These are phyloP conservation scores for Macrochelys suwanniensis DNA, from an alignment of 2,797 vertebrate species.

Conservation along the genomic window DNA sequence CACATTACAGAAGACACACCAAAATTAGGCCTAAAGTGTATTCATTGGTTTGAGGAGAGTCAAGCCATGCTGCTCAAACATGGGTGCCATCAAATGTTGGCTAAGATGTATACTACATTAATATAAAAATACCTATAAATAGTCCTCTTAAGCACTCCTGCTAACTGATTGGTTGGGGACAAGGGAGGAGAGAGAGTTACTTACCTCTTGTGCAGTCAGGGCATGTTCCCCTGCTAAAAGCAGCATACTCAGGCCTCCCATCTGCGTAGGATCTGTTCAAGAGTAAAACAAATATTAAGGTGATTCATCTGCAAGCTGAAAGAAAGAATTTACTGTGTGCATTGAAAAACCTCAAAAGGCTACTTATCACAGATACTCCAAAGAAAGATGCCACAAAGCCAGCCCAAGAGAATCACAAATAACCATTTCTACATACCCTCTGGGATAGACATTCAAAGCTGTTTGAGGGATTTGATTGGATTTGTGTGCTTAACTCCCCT, in stretches of 20 bases:
- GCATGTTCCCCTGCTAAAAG: conserved; percentile 97
- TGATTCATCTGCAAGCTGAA: conserved; percentile 64
- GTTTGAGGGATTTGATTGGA: conserved; percentile 66
- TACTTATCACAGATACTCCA: conserved; percentile 63
- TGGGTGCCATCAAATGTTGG: not conserved
- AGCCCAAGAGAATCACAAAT: conserved; percentile 63
- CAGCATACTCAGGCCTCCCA: conserved; percentile 99
- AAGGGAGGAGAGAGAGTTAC: not conserved
- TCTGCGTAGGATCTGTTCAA: conserved; percentile 93
- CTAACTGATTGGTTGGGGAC: rapidly evolving
- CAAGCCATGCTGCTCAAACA: not conserved
- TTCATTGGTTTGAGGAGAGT: not conserved
- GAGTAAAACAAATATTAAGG: conserved; percentile 56
- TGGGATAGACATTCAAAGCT: conserved; percentile 68
- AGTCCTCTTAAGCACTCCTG: not conserved
- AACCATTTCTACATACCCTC: conserved; percentile 68
- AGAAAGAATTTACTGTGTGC: conserved; percentile 34
- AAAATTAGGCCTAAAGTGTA: not conserved
- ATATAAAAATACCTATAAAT: not conserved
- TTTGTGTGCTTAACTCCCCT: conserved; percentile 70
- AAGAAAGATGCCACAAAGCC: conserved; percentile 56
- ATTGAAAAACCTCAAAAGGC: conserved; percentile 44
- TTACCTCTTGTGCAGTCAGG: conserved; percentile 94
- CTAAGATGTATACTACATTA: not conserved
- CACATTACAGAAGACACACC: rapidly evolving